Percentiles rank a stretch among this genome's conserved stretches.
phyloP scores from a whole-genome alignment of 2,113 vertebrate genomes.

The Leptobrachium ailaonicum region DNA sequence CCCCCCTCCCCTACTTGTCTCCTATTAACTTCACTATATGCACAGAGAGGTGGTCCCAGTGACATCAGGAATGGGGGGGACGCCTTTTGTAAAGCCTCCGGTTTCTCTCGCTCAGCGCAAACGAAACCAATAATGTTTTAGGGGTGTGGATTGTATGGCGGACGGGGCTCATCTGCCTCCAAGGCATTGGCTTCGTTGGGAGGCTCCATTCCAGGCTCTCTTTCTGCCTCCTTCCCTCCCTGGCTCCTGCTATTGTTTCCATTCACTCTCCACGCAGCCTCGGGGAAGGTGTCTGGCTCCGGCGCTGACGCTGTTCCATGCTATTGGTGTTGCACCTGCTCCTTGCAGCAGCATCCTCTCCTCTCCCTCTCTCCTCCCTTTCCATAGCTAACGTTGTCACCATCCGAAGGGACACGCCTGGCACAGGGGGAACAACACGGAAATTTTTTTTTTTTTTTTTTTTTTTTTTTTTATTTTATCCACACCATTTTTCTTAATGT shows the following conservation, averaged over 20 bases:
- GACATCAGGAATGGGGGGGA: conserved; percentile 9
- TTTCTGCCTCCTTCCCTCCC: background rate
- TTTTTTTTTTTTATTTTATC: no score
- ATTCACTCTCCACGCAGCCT: conserved; percentile 16
- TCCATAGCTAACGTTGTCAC: background rate
- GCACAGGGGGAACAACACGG: conserved; percentile 8
- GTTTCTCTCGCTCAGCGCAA: background rate
- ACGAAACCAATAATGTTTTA: conserved; percentile 2
- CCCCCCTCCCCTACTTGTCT: no score
- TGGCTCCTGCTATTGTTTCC: conserved; percentile 27
- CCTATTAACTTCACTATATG: no score
- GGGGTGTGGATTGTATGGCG: conserved; percentile 21
- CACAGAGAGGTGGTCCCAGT: background rate
- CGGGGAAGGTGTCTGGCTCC: conserved; percentile 34
- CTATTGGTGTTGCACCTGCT: conserved; percentile 27
- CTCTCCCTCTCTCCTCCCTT: conserved; percentile 1
- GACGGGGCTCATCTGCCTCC: background rate
- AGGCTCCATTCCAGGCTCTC: conserved; percentile 14
- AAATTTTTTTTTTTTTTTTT: background rate
- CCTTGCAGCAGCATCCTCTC: conserved; percentile 1
- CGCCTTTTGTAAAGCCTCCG: background rate
- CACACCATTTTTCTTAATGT: background rate
- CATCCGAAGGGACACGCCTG: conserved; percentile 44
- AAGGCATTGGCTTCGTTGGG: background rate
- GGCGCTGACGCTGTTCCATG: conserved; percentile 11